These are phyloP conservation scores for Sebastes diaconus DNA, from an alignment of 2,797 vertebrate species.

Conservation along the genomic window DNA sequence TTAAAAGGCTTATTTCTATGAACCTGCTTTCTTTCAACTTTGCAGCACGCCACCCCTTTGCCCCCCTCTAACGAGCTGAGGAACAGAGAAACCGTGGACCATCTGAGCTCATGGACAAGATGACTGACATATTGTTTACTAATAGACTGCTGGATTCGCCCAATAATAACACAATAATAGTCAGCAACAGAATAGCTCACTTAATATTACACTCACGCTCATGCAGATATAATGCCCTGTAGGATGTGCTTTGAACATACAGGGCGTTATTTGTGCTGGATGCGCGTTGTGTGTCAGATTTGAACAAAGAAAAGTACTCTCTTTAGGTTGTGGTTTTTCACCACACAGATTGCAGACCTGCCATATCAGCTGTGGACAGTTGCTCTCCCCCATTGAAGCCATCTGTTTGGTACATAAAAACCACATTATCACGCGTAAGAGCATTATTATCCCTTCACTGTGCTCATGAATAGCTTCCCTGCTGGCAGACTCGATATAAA, in stretches of 20 bases:
- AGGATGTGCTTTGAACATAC: constrained; percentile 1
- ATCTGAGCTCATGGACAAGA: constrained; percentile 10
- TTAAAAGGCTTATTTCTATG: constrained; percentile 53
- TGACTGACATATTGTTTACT: constrained; percentile 16
- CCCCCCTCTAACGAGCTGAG: constrained; percentile 25
- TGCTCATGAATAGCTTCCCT: constrained; percentile 52
- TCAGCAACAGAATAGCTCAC: constrained; percentile 5
- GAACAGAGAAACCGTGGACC: constrained; percentile 1
- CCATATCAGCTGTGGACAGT: constrained; percentile 18
- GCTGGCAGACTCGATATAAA: constrained; percentile 43
- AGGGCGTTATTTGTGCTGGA: background rate
- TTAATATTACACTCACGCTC: background rate
- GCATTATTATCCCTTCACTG: constrained; percentile 50
- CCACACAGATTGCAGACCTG: constrained; percentile 14
- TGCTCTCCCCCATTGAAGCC: constrained; percentile 33
- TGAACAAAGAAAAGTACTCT: constrained; percentile 7
- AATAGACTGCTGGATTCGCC: constrained; percentile 7
- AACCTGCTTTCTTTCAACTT: constrained; percentile 47
- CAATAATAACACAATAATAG: background rate
- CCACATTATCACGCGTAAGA: constrained; percentile 50
- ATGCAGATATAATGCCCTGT: constrained; percentile 1
- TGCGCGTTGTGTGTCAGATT: constrained; percentile 7
- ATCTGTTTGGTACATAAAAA: constrained; percentile 60
- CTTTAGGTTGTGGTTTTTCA: background rate
- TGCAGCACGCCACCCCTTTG: background rate